Conservation (phyloP, 23 tunicate genomes). For the Oikopleura vanhoeffeni region DNA sequence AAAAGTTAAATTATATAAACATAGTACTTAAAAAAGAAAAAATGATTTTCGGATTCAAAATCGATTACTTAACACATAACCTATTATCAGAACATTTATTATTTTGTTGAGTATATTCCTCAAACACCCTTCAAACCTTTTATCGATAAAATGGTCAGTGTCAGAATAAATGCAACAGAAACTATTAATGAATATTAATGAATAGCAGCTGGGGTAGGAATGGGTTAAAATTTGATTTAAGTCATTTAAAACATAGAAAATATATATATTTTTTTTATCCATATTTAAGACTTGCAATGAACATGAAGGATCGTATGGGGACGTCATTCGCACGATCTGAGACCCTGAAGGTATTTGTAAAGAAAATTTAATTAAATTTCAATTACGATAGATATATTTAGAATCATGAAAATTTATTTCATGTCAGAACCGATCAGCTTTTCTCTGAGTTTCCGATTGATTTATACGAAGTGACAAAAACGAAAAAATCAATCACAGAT, state of each 20-base stretch:
- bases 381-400: no score
- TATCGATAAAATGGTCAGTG: neutral
- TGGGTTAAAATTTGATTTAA: neutral
- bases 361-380: no score
- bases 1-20: no score
- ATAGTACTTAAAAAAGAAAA: no score
- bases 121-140: neutral
- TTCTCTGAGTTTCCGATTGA: neutral
- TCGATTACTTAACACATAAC: no score
- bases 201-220: neutral
- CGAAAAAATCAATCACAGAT: neutral
- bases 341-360: no score
- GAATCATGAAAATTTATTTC: neutral
- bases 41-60: no score
- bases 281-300: constrained; percentile 4
- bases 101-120: neutral
- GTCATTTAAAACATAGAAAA: no score
- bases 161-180: neutral
- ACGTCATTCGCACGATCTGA: neutral
- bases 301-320: neutral
- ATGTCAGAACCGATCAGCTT: neutral
- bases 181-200: neutral
- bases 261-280: no score
- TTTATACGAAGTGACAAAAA: neutral
- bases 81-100: neutral